Conservation (phyloP, 1,140 invertebrate species). For the Psilanteris sp. region DNA sequence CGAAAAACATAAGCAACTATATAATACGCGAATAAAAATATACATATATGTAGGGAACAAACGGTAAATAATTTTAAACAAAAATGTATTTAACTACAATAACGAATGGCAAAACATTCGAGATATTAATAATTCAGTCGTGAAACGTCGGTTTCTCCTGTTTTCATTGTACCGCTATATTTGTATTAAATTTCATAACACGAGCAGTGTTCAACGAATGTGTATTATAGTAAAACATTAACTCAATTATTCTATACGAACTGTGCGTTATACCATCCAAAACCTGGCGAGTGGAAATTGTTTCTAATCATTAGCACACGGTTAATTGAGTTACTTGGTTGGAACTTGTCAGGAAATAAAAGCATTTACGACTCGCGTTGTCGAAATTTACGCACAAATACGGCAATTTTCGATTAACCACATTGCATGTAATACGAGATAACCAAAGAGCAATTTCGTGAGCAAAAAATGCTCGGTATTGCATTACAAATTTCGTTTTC, state of each 20-base stretch:
- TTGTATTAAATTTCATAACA: conserved; percentile 22
- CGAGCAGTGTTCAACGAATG: conserved; percentile 2
- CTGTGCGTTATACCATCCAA: conserved; percentile 5
- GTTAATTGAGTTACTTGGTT: conserved; percentile 29
- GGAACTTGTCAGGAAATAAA: conserved; percentile 8
- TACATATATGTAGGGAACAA: neutral
- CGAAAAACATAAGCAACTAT: neutral
- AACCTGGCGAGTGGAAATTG: conserved; percentile 13
- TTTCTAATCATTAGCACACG: conserved; percentile 35
- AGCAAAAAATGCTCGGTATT: neutral
- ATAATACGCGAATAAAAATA: neutral
- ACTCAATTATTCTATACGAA: conserved; percentile 20
- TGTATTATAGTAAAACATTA: conserved; percentile 7
- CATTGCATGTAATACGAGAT: neutral
- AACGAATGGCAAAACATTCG: neutral
- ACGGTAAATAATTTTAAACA: neutral
- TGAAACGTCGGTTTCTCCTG: neutral
- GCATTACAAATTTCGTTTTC: neutral
- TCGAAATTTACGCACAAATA: neutral
- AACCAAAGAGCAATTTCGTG: neutral
- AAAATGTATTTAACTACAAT: neutral
- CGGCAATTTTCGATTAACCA: neutral
- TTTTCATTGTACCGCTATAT: conserved; percentile 6
- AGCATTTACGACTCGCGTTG: neutral
- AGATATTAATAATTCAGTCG: conserved; percentile 2